phyloP scores from a whole-genome alignment of 1,140 invertebrate species.

The Megalonaias nervosa region DNA sequence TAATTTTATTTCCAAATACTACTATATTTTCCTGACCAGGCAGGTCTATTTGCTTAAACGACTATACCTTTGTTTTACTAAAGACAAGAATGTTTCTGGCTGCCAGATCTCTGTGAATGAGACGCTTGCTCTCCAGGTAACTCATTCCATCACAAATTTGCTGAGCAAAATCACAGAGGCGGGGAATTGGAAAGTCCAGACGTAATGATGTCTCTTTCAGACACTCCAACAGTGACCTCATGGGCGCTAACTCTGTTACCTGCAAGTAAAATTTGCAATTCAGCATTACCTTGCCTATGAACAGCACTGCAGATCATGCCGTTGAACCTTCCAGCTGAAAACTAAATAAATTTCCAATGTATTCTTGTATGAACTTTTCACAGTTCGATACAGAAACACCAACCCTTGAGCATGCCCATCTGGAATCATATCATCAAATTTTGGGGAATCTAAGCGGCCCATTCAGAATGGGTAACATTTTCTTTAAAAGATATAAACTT shows the following conservation, averaged over 20 bases:
- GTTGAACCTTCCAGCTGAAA: no score
- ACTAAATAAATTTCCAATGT: no score
- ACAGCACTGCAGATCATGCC: no score
- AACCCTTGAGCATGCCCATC: no score
- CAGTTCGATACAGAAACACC: no score
- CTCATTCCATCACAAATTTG: constrained; percentile 98
- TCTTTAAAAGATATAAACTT: no score
- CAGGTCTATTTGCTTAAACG: background rate
- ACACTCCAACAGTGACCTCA: constrained; percentile 95
- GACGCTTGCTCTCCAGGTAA: constrained; percentile 92
- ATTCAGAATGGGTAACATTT: no score
- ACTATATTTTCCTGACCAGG: background rate
- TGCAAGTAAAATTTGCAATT: constrained; percentile 58
- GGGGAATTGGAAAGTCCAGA: constrained; percentile 86
- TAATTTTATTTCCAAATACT: background rate
- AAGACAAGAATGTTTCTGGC: constrained; percentile 97
- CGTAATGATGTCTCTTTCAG: constrained; percentile 92
- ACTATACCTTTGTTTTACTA: constrained; percentile 86
- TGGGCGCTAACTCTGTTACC: constrained; percentile 95
- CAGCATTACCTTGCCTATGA: no score
- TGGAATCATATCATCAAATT: no score
- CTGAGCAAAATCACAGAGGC: constrained; percentile 84
- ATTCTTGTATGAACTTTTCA: no score
- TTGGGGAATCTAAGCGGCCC: no score
- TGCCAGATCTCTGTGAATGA: constrained; percentile 96